Conservation (phyloP, 2,113 vertebrate genomes). For the Collichthys lucidus region DNA sequence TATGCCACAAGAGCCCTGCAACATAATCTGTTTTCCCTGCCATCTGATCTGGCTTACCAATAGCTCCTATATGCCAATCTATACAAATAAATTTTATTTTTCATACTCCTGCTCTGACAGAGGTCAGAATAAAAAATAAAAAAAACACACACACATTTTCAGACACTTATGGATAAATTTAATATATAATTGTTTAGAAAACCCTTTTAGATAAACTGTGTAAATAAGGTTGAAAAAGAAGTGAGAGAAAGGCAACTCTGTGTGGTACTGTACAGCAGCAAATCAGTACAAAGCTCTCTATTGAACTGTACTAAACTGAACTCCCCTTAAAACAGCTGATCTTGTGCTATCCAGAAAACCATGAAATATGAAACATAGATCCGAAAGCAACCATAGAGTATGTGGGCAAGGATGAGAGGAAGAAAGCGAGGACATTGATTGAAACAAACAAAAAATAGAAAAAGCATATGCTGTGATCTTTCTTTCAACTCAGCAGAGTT, state of each 20-base stretch:
- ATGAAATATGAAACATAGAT: slow-evolving; percentile 46
- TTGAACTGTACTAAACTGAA: not conserved
- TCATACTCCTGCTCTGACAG: slow-evolving; percentile 21
- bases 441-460: slow-evolving; percentile 7
- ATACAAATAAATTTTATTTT: slow-evolving; percentile 64
- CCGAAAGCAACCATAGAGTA: slow-evolving; percentile 5
- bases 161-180: not conserved
- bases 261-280: slow-evolving; percentile 13
- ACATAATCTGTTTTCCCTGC: slow-evolving; percentile 75
- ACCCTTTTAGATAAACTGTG: not conserved
- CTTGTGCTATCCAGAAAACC: slow-evolving; percentile 33
- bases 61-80: slow-evolving; percentile 61
- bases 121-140: slow-evolving; percentile 17
- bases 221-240: not conserved
- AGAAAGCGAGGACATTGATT: slow-evolving; percentile 16
- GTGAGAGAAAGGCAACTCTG: not conserved
- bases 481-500: slow-evolving; percentile 42
- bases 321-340: slow-evolving; percentile 45
- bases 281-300: slow-evolving; percentile 24
- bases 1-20: slow-evolving; percentile 65
- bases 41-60: slow-evolving; percentile 71
- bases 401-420: not conserved
- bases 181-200: not conserved
- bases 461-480: slow-evolving; percentile 52
- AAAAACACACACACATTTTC: not conserved